Percentiles rank a stretch among this genome's conserved stretches.
Conservation (phyloP, 2,113 vertebrate species). For the Astur gentilis region DNA sequence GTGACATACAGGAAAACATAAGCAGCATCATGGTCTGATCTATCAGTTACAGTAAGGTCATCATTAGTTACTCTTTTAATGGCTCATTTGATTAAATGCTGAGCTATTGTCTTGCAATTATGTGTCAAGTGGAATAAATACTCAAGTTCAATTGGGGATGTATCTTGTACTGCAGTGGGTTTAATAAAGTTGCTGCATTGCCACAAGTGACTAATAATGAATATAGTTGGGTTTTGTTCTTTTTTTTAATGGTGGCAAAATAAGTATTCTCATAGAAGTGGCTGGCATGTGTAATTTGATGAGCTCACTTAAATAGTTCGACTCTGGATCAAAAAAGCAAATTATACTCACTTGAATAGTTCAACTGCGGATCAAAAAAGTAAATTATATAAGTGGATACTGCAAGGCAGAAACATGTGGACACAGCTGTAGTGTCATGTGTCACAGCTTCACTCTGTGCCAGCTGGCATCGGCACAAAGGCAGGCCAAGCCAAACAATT, state of each 20-base stretch:
- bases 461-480: conserved; percentile 86
- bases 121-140: conserved; percentile 68
- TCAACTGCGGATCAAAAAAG: conserved; percentile 83
- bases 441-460: conserved; percentile 80
- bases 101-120: conserved; percentile 67
- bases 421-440: conserved; percentile 95
- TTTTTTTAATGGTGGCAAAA: conserved; percentile 73
- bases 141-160: conserved; percentile 63
- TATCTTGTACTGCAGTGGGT: conserved; percentile 55
- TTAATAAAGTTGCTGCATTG: conserved; percentile 62
- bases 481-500: conserved; percentile 88
- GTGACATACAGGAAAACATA: background rate
- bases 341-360: conserved; percentile 68
- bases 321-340: conserved; percentile 73
- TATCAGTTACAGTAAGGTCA: conserved; percentile 59
- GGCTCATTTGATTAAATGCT: conserved; percentile 69
- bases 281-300: conserved; percentile 86
- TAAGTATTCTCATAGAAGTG: conserved; percentile 82
- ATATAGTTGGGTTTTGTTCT: background rate
- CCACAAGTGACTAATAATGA: conserved; percentile 58
- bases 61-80: conserved; percentile 68
- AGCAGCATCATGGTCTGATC: background rate
- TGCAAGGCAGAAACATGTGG: conserved; percentile 85
- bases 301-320: conserved; percentile 82
- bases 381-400: conserved; percentile 82